Percentiles rank a stretch among this genome's conserved stretches.
These are phyloP conservation scores for Drosophila subpulchrella DNA, from an alignment of 1,140 invertebrate species.

Conservation along the genomic window DNA sequence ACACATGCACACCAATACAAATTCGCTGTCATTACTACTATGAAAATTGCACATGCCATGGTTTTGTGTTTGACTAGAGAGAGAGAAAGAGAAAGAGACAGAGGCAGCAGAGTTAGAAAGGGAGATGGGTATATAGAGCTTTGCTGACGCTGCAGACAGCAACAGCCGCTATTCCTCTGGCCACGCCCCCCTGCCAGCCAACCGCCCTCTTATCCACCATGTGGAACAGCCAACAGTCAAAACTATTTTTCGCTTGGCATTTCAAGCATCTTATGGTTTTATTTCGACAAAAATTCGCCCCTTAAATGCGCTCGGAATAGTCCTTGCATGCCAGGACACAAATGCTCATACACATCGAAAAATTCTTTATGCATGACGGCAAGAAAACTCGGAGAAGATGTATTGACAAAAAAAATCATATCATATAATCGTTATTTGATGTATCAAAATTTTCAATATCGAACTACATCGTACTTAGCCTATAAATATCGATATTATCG, in stretches of 20 bases:
- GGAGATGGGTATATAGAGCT: background rate
- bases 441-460: too few relatives aligned
- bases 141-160: conserved; percentile 47
- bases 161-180: conserved; percentile 32
- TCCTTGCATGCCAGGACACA: conserved; percentile 66
- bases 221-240: conserved; percentile 61
- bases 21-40: conserved; percentile 72
- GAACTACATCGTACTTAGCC: too few relatives aligned
- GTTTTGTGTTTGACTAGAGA: conserved; percentile 76
- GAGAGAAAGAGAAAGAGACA: conserved; percentile 25
- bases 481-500: too few relatives aligned
- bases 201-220: conserved; percentile 2
- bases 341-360: conserved; percentile 3
- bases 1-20: conserved; percentile 43
- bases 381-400: too few relatives aligned
- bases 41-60: conserved; percentile 78
- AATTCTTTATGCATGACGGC: background rate
- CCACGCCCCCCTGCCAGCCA: background rate
- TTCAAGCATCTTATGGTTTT: conserved; percentile 82
- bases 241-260: conserved; percentile 82
- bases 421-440: too few relatives aligned
- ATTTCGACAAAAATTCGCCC: conserved; percentile 77
- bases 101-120: background rate
- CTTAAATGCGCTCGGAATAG: conserved; percentile 73
- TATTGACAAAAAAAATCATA: too few relatives aligned